A percentile compares a stretch with the other conserved stretches of the same genome.
Conservation (phyloP, 2,888 invertebrate species). For the Cerceris rybyensis region DNA sequence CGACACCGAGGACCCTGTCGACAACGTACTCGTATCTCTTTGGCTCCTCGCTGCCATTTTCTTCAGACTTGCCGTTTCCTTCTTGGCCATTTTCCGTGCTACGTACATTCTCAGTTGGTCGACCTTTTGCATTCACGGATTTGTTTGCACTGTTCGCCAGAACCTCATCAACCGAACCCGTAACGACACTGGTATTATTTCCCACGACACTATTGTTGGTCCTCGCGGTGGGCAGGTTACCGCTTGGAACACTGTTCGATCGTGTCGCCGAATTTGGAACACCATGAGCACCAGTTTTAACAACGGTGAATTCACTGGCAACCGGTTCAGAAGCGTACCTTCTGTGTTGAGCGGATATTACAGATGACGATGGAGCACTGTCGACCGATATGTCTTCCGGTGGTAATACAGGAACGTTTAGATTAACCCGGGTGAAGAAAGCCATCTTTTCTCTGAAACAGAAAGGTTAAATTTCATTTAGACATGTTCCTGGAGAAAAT, state of each 20-base stretch:
- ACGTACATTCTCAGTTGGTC: constrained; percentile 37
- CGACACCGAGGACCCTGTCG: constrained; percentile 92
- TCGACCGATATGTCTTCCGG: constrained; percentile 83
- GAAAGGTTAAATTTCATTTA: constrained; percentile 18
- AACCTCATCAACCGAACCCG: constrained; percentile 26
- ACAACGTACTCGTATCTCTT: constrained; percentile 91
- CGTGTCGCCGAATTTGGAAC: constrained; percentile 50
- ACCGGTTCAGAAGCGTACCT: constrained; percentile 75
- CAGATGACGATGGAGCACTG: constrained; percentile 27
- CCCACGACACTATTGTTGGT: constrained; percentile 16
- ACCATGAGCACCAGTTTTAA: constrained; percentile 48
- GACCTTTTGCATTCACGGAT: constrained; percentile 56
- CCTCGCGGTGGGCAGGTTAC: constrained; percentile 28
- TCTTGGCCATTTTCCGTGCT: constrained; percentile 53
- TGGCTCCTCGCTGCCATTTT: constrained; percentile 73
- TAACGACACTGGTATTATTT: constrained; percentile 39
- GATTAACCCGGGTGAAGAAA: constrained; percentile 93
- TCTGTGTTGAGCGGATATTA: constrained; percentile 69
- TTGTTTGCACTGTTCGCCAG: constrained; percentile 47
- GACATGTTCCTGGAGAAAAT: neutral
- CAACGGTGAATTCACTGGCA: constrained; percentile 51
- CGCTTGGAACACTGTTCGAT: constrained; percentile 50
- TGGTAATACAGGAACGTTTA: constrained; percentile 89
- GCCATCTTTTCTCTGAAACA: constrained; percentile 96
- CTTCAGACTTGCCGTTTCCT: constrained; percentile 61